Evolutionary conservation across 2,113 vertebrate genomes (phyloP).

Genomic region (Rallus limicola): DNA sequence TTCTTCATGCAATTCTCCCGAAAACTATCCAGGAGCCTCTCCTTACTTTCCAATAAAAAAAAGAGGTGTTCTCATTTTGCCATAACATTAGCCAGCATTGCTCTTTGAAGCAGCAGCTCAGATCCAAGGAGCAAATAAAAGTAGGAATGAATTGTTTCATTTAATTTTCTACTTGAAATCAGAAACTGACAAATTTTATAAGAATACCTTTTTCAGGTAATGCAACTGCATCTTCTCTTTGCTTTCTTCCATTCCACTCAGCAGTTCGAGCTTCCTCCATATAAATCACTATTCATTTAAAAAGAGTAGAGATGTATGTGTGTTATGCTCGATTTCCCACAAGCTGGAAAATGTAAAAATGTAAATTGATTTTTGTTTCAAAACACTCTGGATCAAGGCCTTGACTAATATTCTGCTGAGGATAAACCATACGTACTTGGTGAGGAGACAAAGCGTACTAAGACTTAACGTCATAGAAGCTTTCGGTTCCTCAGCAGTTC

Average conservation of each 20-base stretch:
- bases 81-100: not conserved
- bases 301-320: constrained; percentile 23
- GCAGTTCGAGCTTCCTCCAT: constrained; percentile 44
- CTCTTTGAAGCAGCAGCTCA: not conserved
- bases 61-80: not conserved
- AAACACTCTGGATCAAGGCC: not conserved
- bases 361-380: constrained; percentile 25
- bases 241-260: constrained; percentile 28
- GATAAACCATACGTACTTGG: not conserved
- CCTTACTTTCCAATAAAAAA: constrained; percentile 4
- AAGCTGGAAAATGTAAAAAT: constrained; percentile 12
- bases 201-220: constrained; percentile 41
- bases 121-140: not conserved
- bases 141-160: constrained; percentile 2
- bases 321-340: constrained; percentile 45
- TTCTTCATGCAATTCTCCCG: not conserved
- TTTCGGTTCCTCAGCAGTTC: not conserved
- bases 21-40: not conserved
- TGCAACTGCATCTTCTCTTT: constrained; percentile 20
- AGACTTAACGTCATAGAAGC: not conserved
- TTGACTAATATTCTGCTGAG: not conserved
- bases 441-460: not conserved
- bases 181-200: constrained; percentile 26
- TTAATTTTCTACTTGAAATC: constrained; percentile 48
- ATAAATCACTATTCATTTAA: constrained; percentile 59